Conservation (phyloP, 2,113 vertebrate species). For the Myotis yumanensis region DNA sequence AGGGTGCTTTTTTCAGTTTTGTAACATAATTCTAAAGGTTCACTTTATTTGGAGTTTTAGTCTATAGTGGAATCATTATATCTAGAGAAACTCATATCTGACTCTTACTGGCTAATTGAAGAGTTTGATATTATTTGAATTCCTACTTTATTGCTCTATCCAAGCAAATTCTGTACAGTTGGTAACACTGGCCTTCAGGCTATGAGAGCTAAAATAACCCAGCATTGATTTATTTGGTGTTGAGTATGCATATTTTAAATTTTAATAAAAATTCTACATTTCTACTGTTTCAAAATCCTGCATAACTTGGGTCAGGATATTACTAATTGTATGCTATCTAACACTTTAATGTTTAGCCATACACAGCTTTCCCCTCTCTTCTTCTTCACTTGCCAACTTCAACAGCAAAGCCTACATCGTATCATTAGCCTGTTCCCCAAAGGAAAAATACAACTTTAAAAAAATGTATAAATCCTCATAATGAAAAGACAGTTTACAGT, state of each 20-base stretch:
- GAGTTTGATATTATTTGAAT: conserved; percentile 76
- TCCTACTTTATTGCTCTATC: conserved; percentile 76
- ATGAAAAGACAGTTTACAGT: neutral
- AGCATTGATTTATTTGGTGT: conserved; percentile 71
- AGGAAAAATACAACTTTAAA: neutral
- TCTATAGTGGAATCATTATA: neutral
- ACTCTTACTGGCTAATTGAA: conserved; percentile 60
- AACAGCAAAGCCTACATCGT: neutral
- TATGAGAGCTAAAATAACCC: conserved; percentile 63
- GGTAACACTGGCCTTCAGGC: conserved; percentile 71
- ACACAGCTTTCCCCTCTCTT: neutral
- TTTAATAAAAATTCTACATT: conserved; percentile 73
- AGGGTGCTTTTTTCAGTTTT: neutral
- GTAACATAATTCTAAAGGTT: neutral
- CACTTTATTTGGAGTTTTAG: conserved; percentile 23
- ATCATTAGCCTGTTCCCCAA: neutral
- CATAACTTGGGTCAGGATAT: conserved; percentile 39
- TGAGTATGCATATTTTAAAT: conserved; percentile 71
- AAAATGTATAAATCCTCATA: neutral
- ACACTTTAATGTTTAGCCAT: conserved; percentile 11
- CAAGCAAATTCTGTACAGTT: conserved; percentile 73
- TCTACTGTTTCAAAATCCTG: conserved; percentile 51
- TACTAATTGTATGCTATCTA: conserved; percentile 42
- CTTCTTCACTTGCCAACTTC: neutral
- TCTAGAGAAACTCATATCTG: conserved; percentile 17